These are phyloP conservation scores for Lepidurus packardi DNA, from an alignment of 1,140 invertebrate species.

Conservation along the genomic window DNA sequence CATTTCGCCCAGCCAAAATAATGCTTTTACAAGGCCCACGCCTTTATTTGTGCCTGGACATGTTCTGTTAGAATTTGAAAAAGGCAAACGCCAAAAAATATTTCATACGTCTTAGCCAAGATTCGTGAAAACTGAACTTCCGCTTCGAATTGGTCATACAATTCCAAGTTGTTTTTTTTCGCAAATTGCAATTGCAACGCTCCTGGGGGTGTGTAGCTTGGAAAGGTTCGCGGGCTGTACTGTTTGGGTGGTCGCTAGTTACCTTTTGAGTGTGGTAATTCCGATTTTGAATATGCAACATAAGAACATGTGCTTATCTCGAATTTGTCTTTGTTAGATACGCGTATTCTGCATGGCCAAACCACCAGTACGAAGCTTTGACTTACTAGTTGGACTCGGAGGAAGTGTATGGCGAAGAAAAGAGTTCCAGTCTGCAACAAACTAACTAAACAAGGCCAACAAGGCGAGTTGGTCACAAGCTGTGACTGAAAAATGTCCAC, in stretches of 20 bases:
- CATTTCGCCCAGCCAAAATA: background rate
- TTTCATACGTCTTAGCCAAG: background rate
- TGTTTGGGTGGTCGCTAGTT: background rate
- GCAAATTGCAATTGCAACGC: background rate
- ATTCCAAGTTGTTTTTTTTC: background rate
- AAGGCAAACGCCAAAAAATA: too few species aligned
- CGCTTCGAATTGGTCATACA: slow-evolving; percentile 4
- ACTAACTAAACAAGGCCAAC: background rate
- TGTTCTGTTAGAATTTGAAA: background rate
- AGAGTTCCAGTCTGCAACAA: background rate
- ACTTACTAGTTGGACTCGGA: background rate
- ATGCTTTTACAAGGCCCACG: background rate
- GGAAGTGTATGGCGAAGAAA: background rate
- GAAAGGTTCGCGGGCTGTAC: background rate
- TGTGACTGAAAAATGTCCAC: background rate
- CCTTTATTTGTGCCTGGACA: background rate
- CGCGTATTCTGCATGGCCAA: background rate
- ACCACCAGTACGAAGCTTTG: background rate
- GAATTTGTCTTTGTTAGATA: slow-evolving; percentile 13
- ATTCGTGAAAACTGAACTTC: background rate
- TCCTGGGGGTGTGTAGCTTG: background rate
- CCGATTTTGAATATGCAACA: slow-evolving; percentile 8
- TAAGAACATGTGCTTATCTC: slow-evolving; percentile 1
- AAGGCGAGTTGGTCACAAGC: background rate
- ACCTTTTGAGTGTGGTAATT: background rate